A percentile compares a stretch with the other conserved stretches of the same genome.
Conservation (phyloP, 2,888 invertebrate species). For the Maniola hyperantus region DNA sequence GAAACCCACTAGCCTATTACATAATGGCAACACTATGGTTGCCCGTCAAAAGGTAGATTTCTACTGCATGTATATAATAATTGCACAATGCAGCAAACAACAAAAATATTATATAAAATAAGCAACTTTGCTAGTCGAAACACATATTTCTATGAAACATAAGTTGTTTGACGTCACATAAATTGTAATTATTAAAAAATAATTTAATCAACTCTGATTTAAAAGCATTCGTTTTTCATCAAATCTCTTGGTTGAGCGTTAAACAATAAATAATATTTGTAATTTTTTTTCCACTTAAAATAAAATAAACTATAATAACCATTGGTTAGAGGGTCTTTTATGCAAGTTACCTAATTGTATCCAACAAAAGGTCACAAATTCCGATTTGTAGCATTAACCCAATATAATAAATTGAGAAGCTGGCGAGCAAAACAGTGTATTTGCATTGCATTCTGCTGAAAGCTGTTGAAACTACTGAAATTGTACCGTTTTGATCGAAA, state of each 20-base stretch:
- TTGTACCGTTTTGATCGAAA: too few species aligned
- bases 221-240: neutral
- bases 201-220: neutral
- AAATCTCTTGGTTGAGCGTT: neutral
- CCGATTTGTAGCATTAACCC: neutral
- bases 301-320: neutral
- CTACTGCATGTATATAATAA: neutral
- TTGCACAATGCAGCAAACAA: conserved; percentile 8
- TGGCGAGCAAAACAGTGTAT: too few species aligned
- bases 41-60: neutral
- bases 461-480: too few species aligned
- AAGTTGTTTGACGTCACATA: neutral
- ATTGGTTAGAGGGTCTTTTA: neutral
- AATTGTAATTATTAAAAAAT: neutral
- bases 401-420: neutral
- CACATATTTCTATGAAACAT: neutral
- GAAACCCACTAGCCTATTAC: neutral
- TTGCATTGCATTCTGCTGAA: too few species aligned
- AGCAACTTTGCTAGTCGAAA: conserved; percentile 5
- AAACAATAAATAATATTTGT: conserved; percentile 8
- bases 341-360: neutral
- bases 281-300: neutral
- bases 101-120: conserved; percentile 8
- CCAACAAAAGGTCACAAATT: neutral
- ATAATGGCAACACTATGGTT: neutral